Percentiles rank a stretch among this genome's conserved stretches.
Conservation (phyloP, 2,888 invertebrate species). For the Pristionchus maxplancki region DNA sequence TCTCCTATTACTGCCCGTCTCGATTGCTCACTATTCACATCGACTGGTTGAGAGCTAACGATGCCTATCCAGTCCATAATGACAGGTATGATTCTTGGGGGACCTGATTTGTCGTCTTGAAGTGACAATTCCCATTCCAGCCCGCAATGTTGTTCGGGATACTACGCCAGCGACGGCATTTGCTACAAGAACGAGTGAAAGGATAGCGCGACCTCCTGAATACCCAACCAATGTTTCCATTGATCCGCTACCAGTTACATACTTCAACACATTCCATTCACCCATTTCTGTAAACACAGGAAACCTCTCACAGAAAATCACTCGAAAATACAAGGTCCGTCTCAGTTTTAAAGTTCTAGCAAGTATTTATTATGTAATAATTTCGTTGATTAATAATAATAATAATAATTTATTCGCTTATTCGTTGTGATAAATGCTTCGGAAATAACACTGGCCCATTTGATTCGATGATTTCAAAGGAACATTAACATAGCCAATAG, state of each 20-base stretch:
- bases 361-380: neutral
- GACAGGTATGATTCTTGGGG: too few relatives aligned
- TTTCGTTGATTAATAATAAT: neutral
- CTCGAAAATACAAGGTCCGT: conserved; percentile 30
- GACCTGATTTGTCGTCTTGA: too few relatives aligned
- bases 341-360: neutral
- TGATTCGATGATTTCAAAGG: too few relatives aligned
- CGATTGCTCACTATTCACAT: conserved; percentile 73
- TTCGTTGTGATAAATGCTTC: too few relatives aligned
- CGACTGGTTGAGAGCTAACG: conserved; percentile 62
- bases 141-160: conserved; percentile 67
- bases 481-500: too few relatives aligned
- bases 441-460: too few relatives aligned
- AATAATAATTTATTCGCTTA: neutral
- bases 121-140: neutral
- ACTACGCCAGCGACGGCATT: conserved; percentile 59
- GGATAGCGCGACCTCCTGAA: too few relatives aligned
- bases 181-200: conserved; percentile 61
- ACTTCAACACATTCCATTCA: neutral
- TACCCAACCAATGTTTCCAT: too few relatives aligned
- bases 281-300: neutral
- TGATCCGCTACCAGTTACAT: neutral
- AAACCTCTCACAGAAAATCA: neutral
- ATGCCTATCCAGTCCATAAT: conserved; percentile 2
- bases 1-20: conserved; percentile 75